phyloP scores from a whole-genome alignment of 2,888 invertebrate species.

The Calliopum simillimum region DNA sequence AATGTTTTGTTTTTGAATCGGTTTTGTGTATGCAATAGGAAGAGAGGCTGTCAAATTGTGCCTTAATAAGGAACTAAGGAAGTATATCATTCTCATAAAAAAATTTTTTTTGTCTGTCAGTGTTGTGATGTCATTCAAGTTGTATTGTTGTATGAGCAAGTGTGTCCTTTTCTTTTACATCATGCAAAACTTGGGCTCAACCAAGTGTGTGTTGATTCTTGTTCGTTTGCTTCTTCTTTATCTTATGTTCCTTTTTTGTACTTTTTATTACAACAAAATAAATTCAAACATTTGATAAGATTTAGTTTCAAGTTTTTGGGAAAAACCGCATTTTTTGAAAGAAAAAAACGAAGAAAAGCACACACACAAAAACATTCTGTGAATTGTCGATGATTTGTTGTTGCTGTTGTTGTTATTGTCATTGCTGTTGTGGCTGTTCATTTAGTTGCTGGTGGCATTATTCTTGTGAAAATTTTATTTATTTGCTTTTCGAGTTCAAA shows the following conservation, averaged over 20 bases:
- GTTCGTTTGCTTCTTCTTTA: neutral
- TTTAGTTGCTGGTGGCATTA: neutral
- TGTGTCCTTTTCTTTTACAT: neutral
- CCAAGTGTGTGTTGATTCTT: neutral
- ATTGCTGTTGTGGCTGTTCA: neutral
- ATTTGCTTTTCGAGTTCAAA: slow-evolving; percentile 8
- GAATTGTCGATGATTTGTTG: slow-evolving; percentile 18
- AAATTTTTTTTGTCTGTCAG: neutral
- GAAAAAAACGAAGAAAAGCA: neutral
- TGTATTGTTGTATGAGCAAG: neutral
- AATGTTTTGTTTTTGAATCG: too few relatives aligned
- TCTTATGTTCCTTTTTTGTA: neutral
- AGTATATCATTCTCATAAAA: too few relatives aligned
- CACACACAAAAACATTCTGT: neutral
- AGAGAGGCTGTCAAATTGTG: too few relatives aligned
- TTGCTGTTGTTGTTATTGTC: neutral
- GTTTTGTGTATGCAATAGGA: too few relatives aligned
- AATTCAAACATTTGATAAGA: slow-evolving; percentile 21
- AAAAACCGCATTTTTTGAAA: slow-evolving; percentile 23
- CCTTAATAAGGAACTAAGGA: too few relatives aligned
- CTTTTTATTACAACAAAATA: neutral
- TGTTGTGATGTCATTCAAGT: neutral
- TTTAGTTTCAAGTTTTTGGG: slow-evolving; percentile 15
- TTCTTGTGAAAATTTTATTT: neutral
- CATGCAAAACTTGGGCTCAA: neutral